Conservation (phyloP, 2,888 invertebrate species). For the Eurois occulta region DNA sequence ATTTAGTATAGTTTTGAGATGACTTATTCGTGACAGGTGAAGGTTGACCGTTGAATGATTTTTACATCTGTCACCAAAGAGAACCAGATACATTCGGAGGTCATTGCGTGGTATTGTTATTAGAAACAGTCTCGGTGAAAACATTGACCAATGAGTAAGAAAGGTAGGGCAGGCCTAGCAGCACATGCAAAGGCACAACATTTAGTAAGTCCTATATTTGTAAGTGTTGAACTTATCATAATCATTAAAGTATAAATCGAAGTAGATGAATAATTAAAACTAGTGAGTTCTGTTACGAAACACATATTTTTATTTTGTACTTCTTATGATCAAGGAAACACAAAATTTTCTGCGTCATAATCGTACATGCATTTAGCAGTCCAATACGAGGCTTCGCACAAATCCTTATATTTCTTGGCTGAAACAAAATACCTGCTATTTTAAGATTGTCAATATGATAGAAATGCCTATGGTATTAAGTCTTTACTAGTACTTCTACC, state of each 20-base stretch:
- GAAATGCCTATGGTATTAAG: too few relatives aligned
- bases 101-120: not conserved
- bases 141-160: not conserved
- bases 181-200: not conserved
- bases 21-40: not conserved
- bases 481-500: not conserved
- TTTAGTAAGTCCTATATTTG: not conserved
- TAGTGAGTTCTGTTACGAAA: not conserved
- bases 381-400: conserved; percentile 85
- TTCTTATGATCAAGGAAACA: conserved; percentile 77
- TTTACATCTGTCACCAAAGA: not conserved
- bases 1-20: not conserved
- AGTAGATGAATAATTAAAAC: not conserved
- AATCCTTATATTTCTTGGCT: conserved; percentile 85
- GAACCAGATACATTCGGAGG: not conserved
- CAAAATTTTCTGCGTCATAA: conserved; percentile 80
- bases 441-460: not conserved
- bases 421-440: conserved; percentile 70
- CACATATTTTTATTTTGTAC: conserved; percentile 21
- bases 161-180: not conserved
- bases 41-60: not conserved
- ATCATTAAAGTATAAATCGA: not conserved
- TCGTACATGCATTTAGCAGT: conserved; percentile 87
- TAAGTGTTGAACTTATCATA: too few relatives aligned
- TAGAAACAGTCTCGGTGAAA: not conserved